Evolutionary conservation across 2,113 vertebrate genomes (phyloP).

Genomic region (Stercorarius parasiticus): DNA sequence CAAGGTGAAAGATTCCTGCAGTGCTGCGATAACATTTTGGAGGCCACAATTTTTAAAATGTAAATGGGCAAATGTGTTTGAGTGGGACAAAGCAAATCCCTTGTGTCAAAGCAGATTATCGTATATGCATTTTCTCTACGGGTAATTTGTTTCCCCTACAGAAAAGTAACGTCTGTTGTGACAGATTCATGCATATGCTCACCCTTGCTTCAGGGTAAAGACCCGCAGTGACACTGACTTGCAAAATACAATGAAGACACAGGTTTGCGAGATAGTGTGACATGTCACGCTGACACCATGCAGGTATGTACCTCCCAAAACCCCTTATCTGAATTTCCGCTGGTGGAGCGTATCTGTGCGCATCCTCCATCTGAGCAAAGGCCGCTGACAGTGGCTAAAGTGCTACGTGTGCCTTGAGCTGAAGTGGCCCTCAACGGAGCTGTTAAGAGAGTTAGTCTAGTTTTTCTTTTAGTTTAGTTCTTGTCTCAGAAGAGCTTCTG

Average conservation of each 20-base stretch:
- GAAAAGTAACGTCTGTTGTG: background rate
- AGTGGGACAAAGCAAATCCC: conserved; percentile 45
- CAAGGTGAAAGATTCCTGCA: conserved; percentile 58
- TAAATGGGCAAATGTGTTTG: conserved; percentile 39
- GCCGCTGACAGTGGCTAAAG: background rate
- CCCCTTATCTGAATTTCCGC: background rate
- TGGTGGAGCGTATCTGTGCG: background rate
- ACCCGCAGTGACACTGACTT: background rate
- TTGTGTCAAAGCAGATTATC: conserved; percentile 44
- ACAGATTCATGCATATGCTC: background rate
- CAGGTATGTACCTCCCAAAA: background rate
- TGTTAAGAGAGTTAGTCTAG: background rate
- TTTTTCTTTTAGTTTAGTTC: background rate
- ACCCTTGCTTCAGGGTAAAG: background rate
- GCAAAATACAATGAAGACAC: background rate
- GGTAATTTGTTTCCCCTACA: conserved; percentile 30
- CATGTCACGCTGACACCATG: conserved; percentile 2
- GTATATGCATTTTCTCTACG: background rate
- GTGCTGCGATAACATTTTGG: conserved; percentile 45
- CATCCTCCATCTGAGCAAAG: conserved; percentile 27
- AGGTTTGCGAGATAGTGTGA: background rate
- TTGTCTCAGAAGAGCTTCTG: background rate
- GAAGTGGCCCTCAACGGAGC: fast-evolving
- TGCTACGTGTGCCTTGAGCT: fast-evolving
- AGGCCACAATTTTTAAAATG: conserved; percentile 38